Evolutionary conservation across 2,888 invertebrate species (phyloP), one percentile per base, ranked within the genome.

Genomic region (Conops quadrifasciatus): DNA sequence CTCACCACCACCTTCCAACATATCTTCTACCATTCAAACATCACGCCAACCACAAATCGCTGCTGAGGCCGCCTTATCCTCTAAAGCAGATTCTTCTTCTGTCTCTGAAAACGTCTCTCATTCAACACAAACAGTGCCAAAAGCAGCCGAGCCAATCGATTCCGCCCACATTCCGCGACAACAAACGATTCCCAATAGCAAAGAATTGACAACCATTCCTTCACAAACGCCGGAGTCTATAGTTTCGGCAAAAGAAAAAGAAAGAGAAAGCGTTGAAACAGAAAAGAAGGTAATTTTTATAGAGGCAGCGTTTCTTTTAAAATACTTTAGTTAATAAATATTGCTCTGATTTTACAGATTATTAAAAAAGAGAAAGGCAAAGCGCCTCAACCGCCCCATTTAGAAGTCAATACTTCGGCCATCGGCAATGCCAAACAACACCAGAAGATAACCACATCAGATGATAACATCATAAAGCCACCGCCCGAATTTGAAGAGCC

Each of bases 301-400:
- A 3, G 3, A 16, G 3, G 2, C 11, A n/a, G 3, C 11, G 49
- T 49, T 15, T 49, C 3, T 11, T 13, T 16, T 5, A 7, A n/a
- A 49, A 49, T 49, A 49, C 19, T 43, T 28, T 28, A 59, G 15
- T 62, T 36, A 19, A 21, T 56, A 2, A 26, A n/a, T 56, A 5
- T 13, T 26, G 21, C 24, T 9, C 56, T 43, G 1, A 21, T 62
- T 66, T 70, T 67, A 19, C 80, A 92, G 91, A 88, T 90, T 81
- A 90, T 91, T 74, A 93, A 93, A 86, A 93, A 92, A 83, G 93
- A 94, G 80, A 94, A 94, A 84, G 94, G 94, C 73, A 93, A 93
- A 72, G 94, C 93, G 59, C 94, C 93, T 15, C 90, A 90, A 71
- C 93, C 94, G 30, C 87, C 87, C 59, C 63, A 69, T 45, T 69